Conservation (phyloP, 2,888 invertebrate species). For the Stenolophus ochropezus region DNA sequence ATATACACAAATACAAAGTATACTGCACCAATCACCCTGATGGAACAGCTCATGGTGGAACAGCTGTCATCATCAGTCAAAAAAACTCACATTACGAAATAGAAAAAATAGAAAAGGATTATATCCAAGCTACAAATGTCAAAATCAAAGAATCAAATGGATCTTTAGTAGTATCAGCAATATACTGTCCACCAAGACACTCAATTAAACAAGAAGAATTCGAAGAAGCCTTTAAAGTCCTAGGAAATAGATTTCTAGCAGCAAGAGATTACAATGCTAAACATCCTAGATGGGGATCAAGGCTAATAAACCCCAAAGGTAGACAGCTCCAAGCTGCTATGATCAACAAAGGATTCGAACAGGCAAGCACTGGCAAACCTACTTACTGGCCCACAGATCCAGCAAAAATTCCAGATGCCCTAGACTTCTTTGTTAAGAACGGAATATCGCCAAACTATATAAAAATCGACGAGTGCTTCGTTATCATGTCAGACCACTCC, state of each 20-base stretch:
- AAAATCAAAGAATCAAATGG: too few species aligned
- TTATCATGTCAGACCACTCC: constrained; percentile 59
- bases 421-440: too few species aligned
- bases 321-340: constrained; percentile 42
- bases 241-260: constrained; percentile 53
- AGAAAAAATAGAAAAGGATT: not conserved
- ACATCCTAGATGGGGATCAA: constrained; percentile 54
- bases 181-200: too few species aligned
- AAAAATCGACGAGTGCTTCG: constrained; percentile 55
- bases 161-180: constrained; percentile 33
- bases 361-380: constrained; percentile 60
- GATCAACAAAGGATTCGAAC: constrained; percentile 8
- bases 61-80: constrained; percentile 56
- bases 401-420: too few species aligned
- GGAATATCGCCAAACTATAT: constrained; percentile 52
- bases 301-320: constrained; percentile 39
- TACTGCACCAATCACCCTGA: too few species aligned
- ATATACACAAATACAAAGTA: too few species aligned
- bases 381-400: constrained; percentile 64
- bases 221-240: too few species aligned
- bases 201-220: too few species aligned
- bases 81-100: constrained; percentile 51
- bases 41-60: too few species aligned
- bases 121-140: constrained; percentile 46
- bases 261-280: constrained; percentile 53